phyloP scores from a whole-genome alignment of 1,140 invertebrate species.

The Batillaria attramentaria region DNA sequence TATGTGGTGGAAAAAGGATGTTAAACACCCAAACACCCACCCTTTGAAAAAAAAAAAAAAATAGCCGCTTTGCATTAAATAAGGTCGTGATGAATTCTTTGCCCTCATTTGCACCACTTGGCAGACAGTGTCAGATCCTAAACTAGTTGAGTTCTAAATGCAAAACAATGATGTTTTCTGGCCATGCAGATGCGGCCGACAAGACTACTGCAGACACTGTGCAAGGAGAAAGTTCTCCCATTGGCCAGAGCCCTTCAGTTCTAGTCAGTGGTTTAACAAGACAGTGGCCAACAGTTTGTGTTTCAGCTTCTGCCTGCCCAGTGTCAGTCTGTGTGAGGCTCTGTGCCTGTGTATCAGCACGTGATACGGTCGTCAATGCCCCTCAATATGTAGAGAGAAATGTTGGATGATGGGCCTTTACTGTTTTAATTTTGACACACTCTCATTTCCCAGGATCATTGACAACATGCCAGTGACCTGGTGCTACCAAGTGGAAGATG shows the following conservation, averaged over 20 bases:
- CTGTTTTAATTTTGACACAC: not conserved
- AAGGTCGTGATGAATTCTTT: no score
- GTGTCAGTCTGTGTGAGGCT: not conserved
- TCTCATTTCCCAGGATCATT: conserved; percentile 72
- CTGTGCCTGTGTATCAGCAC: not conserved
- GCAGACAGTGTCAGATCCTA: conserved; percentile 17
- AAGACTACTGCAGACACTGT: no score
- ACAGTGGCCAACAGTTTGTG: not conserved
- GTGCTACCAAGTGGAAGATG: conserved; percentile 89
- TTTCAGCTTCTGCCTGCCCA: not conserved
- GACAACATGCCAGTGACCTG: conserved; percentile 97
- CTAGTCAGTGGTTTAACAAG: not conserved
- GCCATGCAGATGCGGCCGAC: not conserved
- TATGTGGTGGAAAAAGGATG: no score
- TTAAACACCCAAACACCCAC: no score
- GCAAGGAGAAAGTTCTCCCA: no score
- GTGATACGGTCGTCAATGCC: not conserved
- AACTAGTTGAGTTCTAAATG: not conserved
- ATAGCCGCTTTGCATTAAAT: not conserved
- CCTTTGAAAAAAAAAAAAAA: no score
- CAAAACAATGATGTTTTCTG: not conserved
- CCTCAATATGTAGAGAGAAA: not conserved
- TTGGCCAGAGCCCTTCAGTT: no score
- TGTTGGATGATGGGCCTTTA: not conserved
- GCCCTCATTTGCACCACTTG: not conserved